Percentiles rank a stretch among this genome's conserved stretches.
These are phyloP conservation scores for Unio delphinus DNA, from an alignment of 2,888 invertebrate species.

Conservation along the genomic window DNA sequence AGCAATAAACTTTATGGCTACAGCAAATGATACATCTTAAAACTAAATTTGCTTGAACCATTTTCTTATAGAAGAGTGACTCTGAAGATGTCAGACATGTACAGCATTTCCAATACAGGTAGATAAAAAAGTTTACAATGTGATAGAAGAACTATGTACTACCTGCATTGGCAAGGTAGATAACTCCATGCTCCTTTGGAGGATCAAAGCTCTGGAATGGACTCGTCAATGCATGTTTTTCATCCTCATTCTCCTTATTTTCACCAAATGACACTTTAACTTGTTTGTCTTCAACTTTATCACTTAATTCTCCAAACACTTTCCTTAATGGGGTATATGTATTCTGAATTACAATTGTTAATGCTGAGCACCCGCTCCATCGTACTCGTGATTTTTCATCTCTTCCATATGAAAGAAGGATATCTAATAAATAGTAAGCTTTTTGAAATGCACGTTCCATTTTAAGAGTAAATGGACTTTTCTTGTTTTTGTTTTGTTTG, in stretches of 20 bases:
- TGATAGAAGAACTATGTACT: not conserved
- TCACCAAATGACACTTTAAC: constrained; percentile 2
- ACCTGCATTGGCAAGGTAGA: constrained; percentile 69
- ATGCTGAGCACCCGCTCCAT: constrained; percentile 69
- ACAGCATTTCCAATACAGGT: not conserved
- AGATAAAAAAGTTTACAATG: no score
- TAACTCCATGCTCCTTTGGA: constrained; percentile 47
- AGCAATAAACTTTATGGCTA: no score
- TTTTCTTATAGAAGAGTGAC: no score
- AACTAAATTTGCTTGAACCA: no score
- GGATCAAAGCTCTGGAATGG: constrained; percentile 28
- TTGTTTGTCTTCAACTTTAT: not conserved
- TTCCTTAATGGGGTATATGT: not conserved
- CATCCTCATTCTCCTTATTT: constrained; percentile 6
- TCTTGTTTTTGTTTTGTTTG: constrained; percentile 31
- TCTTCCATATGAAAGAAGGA: constrained; percentile 65
- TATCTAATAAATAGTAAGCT: constrained; percentile 62
- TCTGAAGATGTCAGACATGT: not conserved
- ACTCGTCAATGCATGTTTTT: constrained; percentile 14
- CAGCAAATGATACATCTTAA: no score
- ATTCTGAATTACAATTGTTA: constrained; percentile 56
- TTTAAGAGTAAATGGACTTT: constrained; percentile 49
- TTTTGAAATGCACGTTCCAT: constrained; percentile 60
- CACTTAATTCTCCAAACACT: constrained; percentile 2
- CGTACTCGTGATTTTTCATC: constrained; percentile 66